Evolutionary conservation across 64 coral and sea anemone genomes (phyloP).

Genomic region (Stichodactyla mertensii): DNA sequence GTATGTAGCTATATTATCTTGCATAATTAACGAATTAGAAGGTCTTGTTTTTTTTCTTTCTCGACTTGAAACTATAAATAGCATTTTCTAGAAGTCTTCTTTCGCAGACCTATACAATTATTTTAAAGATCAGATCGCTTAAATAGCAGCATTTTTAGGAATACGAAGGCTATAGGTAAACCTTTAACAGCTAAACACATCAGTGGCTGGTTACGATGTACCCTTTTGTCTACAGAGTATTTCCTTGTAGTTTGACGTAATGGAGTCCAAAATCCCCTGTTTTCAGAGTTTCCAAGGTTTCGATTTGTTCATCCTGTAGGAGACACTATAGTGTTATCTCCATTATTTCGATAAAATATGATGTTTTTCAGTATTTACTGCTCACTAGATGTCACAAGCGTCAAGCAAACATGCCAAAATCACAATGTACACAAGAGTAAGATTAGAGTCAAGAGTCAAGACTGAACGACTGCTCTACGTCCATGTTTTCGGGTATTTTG

Average conservation of each 20-base stretch:
- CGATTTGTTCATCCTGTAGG: background rate
- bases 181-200: no score
- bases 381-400: background rate
- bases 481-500: background rate
- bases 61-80: background rate
- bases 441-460: background rate
- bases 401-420: background rate
- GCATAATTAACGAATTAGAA: background rate
- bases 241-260: background rate
- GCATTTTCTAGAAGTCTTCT: background rate
- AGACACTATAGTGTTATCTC: background rate
- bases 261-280: background rate
- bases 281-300: background rate
- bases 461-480: conserved; percentile 6
- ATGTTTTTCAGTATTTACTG: background rate
- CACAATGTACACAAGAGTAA: background rate
- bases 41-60: background rate
- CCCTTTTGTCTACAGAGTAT: no score
- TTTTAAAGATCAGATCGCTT: background rate
- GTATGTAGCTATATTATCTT: conserved; percentile 37
- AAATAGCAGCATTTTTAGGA: background rate
- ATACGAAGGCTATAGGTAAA: background rate
- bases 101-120: no score
- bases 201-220: no score
- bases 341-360: background rate